phyloP scores from a whole-genome alignment of 23 tunicate species.

The Aplidium turbinatum region DNA sequence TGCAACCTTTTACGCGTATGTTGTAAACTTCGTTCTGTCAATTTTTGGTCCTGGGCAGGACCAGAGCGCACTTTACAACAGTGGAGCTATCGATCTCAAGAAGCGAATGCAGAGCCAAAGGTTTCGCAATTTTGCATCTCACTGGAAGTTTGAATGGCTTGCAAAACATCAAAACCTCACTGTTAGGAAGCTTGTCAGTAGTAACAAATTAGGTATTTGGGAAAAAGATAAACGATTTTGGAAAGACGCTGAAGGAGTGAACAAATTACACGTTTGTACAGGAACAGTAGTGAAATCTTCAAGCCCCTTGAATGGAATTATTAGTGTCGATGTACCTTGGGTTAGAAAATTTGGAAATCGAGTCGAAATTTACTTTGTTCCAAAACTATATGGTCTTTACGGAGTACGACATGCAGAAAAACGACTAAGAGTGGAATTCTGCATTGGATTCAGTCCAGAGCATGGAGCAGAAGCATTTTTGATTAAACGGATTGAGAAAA shows the following conservation, averaged over 20 bases:
- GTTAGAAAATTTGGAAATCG: background rate
- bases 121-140: background rate
- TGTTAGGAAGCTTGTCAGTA: slow-evolving; percentile 23
- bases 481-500: background rate
- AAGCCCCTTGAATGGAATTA: slow-evolving; percentile 18
- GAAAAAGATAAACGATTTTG: slow-evolving; percentile 35
- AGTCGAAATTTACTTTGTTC: slow-evolving; percentile 37
- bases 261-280: slow-evolving; percentile 34
- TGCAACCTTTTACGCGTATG: slow-evolving; percentile 59
- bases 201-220: slow-evolving; percentile 42
- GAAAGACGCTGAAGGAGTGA: slow-evolving; percentile 8
- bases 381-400: slow-evolving; percentile 37
- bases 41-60: slow-evolving; percentile 31
- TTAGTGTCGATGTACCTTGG: slow-evolving; percentile 33
- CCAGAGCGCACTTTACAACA: slow-evolving; percentile 1
- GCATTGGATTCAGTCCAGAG: slow-evolving; percentile 42
- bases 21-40: slow-evolving; percentile 37
- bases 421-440: slow-evolving; percentile 52
- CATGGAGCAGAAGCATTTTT: slow-evolving; percentile 40
- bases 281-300: slow-evolving; percentile 49
- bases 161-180: slow-evolving; percentile 25
- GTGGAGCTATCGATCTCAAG: background rate
- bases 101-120: background rate
- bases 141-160: slow-evolving; percentile 10
- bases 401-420: slow-evolving; percentile 20